Evolutionary conservation across 2,113 vertebrate species (phyloP), one percentile per base, ranked within the genome.

Genomic region (Callaeas wilsoni): DNA sequence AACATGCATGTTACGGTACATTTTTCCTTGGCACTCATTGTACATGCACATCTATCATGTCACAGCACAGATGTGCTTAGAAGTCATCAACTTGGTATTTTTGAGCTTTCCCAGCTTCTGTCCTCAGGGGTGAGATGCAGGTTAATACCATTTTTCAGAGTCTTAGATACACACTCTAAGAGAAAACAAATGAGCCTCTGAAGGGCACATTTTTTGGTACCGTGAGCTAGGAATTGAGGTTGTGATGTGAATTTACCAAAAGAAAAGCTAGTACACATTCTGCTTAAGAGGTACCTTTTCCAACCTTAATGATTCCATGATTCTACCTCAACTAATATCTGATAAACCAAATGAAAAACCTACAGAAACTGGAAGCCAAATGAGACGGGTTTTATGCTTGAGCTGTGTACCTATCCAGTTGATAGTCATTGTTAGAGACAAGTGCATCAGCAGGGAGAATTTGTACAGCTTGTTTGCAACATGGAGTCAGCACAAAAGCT

Each of bases 401-500:
- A 63, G 74, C 16, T 77, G 46, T 73, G 68, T 56, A 86, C 16
- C 44, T 50, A 67, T 37, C 55, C 46, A 86, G 52, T 87, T 91
- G 56, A 87, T 33, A 68, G 50, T 59, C 71, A 62, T 37, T 49
- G 42, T 52, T 52, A 19, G 21, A 79, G 74, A 53, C 37, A 87
- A 62, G 46, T 46, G 29, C 41, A 93, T 87, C 42, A 67, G 86
- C 60, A 49, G 6, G 5, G 85, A 46, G 29, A 93, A 75, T 82
- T 94, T 96, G 29, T 90, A 84, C 64, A 89, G 59, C 84, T 92
- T 96, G 71, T 90, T 96, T 76, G 84, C 82, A 92, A 89, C 26
- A 78, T 52, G 92, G 17, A 68, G 73, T 96, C 80, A 94, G 60
- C 86, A 94, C 33, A 96, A 96, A 96, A 82, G 80, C 44, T 94